Base-by-base conservation (phyloP, 2,113 vertebrate species). In the Cyphomyrus plagiostoma region DNA sequence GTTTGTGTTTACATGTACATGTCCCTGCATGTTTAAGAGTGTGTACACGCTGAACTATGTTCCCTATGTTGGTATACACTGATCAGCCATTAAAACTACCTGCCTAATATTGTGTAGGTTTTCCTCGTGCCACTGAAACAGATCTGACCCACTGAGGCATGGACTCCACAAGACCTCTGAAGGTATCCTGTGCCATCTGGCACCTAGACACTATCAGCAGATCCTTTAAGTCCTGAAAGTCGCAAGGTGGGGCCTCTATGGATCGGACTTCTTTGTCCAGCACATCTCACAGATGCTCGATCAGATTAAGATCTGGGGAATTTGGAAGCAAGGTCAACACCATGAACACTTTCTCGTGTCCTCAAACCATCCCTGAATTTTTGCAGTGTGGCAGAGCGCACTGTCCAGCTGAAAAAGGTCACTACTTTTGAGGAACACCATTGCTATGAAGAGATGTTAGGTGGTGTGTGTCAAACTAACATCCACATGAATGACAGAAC, bases 1-100 rank as follows among this genome's bases (percentile, higher is more conserved):
- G 45, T 89, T 77, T 74, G n/a, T 62, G 46, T 4, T 74, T 92
- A 62, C 62, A 39, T 19, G 46, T 58, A n/a, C 21, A 30, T 88
- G 15, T 56, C 62, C 30, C 10, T 62, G 86, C 10, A 5, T 88
- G 39, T 46, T 1, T 62, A 23, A 58, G 9, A 30, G 4, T 42
- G 6, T 42, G 35, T 6, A 42, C 74, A 80, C 74, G 21, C 53
- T 56, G 53, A 42, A 39, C 74, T 17, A 8, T 77, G 15, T 19
- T 35, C 70, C 39, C 11, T 39, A 39, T 39, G 74, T 77, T 77
- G 74, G 15, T 77, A 19, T 77, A 39, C 30, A 42, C 74, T 4
- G 62, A 30, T 70, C 26, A 30, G 62, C 10, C 62, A 70, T 70
- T 70, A 26, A 70, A 70, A 70, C 9, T 10, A 30, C n/a, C 10